phyloP scores from a whole-genome alignment of 2,113 vertebrate genomes.

The Malaclemys terrapin region DNA sequence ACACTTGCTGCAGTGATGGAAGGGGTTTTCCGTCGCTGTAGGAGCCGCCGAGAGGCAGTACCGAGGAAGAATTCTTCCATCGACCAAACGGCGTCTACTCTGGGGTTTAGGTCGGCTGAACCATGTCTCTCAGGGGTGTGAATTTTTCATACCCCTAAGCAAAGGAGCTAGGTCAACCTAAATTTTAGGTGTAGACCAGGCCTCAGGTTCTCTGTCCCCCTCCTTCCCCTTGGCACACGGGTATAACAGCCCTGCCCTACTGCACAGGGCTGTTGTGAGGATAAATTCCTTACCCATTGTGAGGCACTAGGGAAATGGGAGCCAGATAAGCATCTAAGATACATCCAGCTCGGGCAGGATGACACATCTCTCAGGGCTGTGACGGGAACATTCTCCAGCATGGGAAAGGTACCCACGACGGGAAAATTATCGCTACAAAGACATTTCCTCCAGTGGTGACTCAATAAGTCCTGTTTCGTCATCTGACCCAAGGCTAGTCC shows the following conservation, averaged over 20 bases:
- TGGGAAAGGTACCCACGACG: conserved; percentile 5
- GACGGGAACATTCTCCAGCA: background rate
- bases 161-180: background rate
- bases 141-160: background rate
- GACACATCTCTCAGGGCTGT: background rate
- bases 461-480: background rate
- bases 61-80: background rate
- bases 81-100: no score
- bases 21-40: background rate
- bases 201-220: background rate
- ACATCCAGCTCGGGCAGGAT: background rate
- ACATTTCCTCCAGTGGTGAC: background rate
- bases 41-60: background rate
- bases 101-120: no score
- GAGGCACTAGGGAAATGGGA: background rate
- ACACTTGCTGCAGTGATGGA: background rate
- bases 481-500: background rate
- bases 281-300: background rate
- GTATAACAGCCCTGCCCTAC: background rate
- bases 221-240: rapidly evolving
- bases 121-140: no score
- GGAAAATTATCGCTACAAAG: background rate
- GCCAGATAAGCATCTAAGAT: background rate
- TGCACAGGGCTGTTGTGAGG: background rate
- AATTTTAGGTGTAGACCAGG: background rate